Evolutionary conservation across 1,140 invertebrate genomes (phyloP).

Genomic region (Scaptodrosophila lebanonensis): DNA sequence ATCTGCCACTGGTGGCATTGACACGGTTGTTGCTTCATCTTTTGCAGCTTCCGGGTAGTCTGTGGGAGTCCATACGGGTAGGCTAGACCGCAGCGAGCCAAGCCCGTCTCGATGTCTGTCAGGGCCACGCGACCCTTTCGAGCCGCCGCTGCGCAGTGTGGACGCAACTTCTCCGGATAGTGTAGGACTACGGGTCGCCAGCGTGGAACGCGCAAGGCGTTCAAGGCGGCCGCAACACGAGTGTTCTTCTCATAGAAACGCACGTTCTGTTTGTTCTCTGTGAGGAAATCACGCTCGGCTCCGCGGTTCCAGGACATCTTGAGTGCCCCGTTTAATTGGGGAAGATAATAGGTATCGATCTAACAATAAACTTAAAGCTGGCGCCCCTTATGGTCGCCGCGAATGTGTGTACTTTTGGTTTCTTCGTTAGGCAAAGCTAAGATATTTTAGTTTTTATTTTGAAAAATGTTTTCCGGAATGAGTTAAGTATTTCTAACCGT

Average conservation of each 20-base stretch:
- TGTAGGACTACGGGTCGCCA: conserved; percentile 33
- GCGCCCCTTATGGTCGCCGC: no score
- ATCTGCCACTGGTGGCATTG: not conserved
- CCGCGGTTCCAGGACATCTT: conserved; percentile 9
- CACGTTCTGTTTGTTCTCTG: conserved; percentile 24
- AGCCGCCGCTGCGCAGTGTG: not conserved
- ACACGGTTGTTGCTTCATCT: not conserved
- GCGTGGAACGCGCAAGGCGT: conserved; percentile 10
- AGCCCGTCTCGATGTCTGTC: not conserved
- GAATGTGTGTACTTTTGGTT: no score
- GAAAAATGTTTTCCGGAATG: no score
- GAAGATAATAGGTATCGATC: no score
- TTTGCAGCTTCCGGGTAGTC: not conserved
- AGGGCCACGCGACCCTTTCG: not conserved
- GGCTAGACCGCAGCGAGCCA: conserved; percentile 17
- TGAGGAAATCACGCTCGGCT: conserved; percentile 28
- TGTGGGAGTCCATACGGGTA: not conserved
- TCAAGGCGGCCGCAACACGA: conserved; percentile 5
- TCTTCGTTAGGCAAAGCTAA: no score
- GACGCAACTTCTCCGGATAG: conserved; percentile 24
- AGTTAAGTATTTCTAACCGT: no score
- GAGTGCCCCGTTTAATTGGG: not conserved
- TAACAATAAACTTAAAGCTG: no score
- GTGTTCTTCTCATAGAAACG: conserved; percentile 18
- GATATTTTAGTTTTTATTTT: no score